A percentile compares a stretch with the other conserved stretches of the same genome.
Evolutionary conservation across 1,140 invertebrate genomes (phyloP).

Genomic region (Tetragonula clypearis): DNA sequence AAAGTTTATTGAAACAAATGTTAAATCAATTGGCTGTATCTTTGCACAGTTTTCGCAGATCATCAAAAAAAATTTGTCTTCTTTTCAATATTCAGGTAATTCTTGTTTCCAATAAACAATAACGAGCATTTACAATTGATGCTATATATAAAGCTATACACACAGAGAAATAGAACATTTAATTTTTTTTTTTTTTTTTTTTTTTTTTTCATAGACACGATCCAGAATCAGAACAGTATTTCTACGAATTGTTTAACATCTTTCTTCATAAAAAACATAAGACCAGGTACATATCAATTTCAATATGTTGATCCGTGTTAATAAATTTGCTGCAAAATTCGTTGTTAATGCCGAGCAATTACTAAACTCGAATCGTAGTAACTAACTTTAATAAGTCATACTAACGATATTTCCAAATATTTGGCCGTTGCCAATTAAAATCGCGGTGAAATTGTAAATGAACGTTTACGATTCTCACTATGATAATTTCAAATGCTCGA

Average conservation of each 20-base stretch:
- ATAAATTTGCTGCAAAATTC: not conserved
- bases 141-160: too few species aligned
- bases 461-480: not conserved
- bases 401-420: not conserved
- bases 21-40: not conserved
- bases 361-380: not conserved
- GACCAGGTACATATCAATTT: constrained; percentile 67
- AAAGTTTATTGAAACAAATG: not conserved
- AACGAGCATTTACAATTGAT: too few species aligned
- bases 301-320: not conserved
- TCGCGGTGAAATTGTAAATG: not conserved
- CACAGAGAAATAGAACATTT: not conserved
- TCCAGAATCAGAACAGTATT: constrained; percentile 76
- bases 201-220: constrained; percentile 75
- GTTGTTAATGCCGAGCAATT: not conserved
- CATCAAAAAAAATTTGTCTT: not conserved
- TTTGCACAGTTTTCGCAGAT: not conserved
- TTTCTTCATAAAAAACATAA: constrained; percentile 68
- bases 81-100: too few species aligned
- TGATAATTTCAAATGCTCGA: not conserved
- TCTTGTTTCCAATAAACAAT: too few species aligned
- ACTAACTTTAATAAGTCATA: not conserved
- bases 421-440: not conserved
- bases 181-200: constrained; percentile 64
- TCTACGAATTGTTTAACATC: constrained; percentile 79